Percentiles rank a stretch among this genome's conserved stretches.
Conservation (phyloP, 2,797 vertebrate genomes). For the Aythya fuligula region DNA sequence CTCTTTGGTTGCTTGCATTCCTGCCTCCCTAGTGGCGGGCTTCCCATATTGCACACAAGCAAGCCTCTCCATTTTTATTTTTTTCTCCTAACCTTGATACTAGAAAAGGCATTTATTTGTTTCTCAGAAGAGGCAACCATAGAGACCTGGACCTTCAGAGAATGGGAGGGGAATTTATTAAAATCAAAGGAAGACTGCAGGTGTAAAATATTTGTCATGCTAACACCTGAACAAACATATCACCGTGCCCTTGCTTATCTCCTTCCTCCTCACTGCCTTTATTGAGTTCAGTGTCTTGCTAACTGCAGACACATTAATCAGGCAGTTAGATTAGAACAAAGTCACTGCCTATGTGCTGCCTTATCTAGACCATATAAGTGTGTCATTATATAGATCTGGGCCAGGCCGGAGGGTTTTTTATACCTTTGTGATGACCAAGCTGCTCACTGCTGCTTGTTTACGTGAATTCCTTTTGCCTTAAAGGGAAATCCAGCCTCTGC, state of each 20-base stretch:
- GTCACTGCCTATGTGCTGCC: neutral
- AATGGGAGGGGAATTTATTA: neutral
- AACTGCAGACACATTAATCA: conserved; percentile 31
- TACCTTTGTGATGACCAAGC: neutral
- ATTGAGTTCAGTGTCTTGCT: neutral
- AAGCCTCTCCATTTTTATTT: neutral
- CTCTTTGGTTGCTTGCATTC: neutral
- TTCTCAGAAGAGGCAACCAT: neutral
- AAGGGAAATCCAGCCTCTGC: neutral
- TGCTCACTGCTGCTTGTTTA: conserved; percentile 21
- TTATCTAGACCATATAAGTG: conserved; percentile 20
- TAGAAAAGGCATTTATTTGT: neutral
- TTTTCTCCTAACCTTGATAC: neutral
- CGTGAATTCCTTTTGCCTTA: neutral
- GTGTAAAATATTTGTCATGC: conserved; percentile 43
- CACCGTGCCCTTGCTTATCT: conserved; percentile 33
- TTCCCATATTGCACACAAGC: neutral
- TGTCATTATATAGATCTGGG: conserved; percentile 17
- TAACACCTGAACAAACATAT: conserved; percentile 61
- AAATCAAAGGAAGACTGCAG: conserved; percentile 21
- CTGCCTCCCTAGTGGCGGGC: neutral
- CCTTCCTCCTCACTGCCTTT: conserved; percentile 8
- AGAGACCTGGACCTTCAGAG: neutral
- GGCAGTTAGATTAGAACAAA: conserved; percentile 3
- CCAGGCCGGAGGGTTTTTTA: neutral